Evolutionary conservation across 2,888 invertebrate genomes (phyloP).

Genomic region (Mimachlamys varia): DNA sequence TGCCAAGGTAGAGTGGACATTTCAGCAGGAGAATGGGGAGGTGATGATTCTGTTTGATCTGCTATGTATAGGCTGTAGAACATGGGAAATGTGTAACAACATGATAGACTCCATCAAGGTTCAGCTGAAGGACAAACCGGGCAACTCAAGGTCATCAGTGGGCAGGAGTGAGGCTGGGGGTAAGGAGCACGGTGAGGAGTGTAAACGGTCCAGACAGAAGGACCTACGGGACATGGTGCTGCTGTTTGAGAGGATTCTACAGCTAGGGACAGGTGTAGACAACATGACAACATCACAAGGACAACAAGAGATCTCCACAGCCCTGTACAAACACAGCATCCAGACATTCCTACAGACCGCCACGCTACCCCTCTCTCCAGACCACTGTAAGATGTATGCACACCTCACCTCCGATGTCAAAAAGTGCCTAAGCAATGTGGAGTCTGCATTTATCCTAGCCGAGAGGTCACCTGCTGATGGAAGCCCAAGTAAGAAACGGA

Average conservation of each 20-base stretch:
- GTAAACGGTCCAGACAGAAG: constrained; percentile 50
- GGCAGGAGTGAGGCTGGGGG: constrained; percentile 28
- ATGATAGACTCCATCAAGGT: constrained; percentile 70
- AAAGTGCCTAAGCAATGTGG: constrained; percentile 57
- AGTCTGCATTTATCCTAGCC: constrained; percentile 53
- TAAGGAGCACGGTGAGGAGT: constrained; percentile 51
- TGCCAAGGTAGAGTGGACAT: constrained; percentile 58
- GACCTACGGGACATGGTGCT: constrained; percentile 58
- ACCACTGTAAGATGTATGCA: constrained; percentile 58
- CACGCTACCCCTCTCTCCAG: constrained; percentile 59
- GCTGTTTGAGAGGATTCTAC: constrained; percentile 60
- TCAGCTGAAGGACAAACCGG: constrained; percentile 4
- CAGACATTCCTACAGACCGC: constrained; percentile 62
- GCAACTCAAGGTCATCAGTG: constrained; percentile 41
- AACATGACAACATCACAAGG: constrained; percentile 53
- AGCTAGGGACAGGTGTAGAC: constrained; percentile 60
- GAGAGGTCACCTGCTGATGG: constrained; percentile 50
- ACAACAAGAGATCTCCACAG: constrained; percentile 52
- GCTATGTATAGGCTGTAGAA: constrained; percentile 68
- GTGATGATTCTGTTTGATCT: constrained; percentile 75
- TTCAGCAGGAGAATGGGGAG: constrained; percentile 62
- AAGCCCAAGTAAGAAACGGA: constrained; percentile 27
- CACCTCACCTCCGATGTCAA: constrained; percentile 57
- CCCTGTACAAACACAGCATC: constrained; percentile 63
- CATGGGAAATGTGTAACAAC: constrained; percentile 73